Base-by-base conservation (phyloP, 2,888 invertebrate genomes). In the Ichneumoninae sp. region DNA sequence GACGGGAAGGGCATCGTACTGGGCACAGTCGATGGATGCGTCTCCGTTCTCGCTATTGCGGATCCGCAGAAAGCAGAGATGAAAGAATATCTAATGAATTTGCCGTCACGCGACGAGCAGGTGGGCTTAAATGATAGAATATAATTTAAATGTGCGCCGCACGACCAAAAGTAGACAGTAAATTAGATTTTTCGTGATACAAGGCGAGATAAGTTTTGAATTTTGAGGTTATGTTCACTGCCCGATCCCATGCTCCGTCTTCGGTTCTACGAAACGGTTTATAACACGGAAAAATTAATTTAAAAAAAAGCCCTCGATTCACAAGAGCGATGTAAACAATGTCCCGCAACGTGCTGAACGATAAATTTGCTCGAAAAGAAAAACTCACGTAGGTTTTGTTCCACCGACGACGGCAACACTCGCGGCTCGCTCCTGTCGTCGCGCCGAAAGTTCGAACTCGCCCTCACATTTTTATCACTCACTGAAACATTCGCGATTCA, bases 21-120 rank as follows among this genome's bases (percentile, higher is more conserved):
- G 72, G 98, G 98, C 0, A 98, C 98, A 0, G 97, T 98, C 0
- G 99, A 99, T 91, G 99, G 99, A 5, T 98, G 98, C 91, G 96
- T 99, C 78, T 98, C 98, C 0, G 97, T 98, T n/a, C 94, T 99
- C 80, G 97, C 97, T 19, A 96, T 97, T 85, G 96, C 96, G 0
- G 97, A 97, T 94, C 95, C 96, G 0, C 94, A 94, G 10, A 96
- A 96, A 89, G 94, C 95, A 33, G 96, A 95, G 89, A 96, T 96
- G 94, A 94, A 94, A 85, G 95, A 96, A 60, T 96, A 96, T 92
- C 93, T 97, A 30, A 94, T 94, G 70, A 94, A 94, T 81, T 94
- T 97, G 91, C 97, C 97, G 0, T 97, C 97, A 0, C 94, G 97
- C 87, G 96, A 97, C 91, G 96, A 95, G 91, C 94, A 95, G 93